A percentile compares a stretch with the other conserved stretches of the same genome.
These are phyloP conservation scores for Sminthurides aquaticus DNA, from an alignment of 2,888 invertebrate species.

Conservation along the genomic window DNA sequence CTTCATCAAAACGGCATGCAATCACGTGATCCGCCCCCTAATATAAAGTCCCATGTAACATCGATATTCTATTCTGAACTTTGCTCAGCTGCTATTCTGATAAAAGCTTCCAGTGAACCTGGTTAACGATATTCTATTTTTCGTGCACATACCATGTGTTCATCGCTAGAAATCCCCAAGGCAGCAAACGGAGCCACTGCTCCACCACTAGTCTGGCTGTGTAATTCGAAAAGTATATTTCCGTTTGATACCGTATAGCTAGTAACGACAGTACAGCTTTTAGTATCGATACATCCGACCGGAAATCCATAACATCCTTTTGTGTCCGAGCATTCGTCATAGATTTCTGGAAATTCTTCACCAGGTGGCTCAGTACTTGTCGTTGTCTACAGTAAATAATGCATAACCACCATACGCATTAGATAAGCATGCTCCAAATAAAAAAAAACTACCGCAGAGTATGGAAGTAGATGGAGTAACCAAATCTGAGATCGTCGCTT, in stretches of 20 bases:
- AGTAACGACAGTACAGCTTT: neutral
- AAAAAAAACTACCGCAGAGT: too few species aligned
- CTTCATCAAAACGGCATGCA: conserved; percentile 49
- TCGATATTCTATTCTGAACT: too few species aligned
- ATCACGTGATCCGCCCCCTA: neutral
- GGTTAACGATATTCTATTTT: too few species aligned
- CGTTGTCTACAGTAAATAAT: too few species aligned
- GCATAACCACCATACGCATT: too few species aligned
- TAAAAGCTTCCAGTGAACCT: too few species aligned
- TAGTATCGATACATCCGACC: neutral
- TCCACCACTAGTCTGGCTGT: neutral
- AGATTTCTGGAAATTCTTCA: neutral
- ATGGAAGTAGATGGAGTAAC: too few species aligned
- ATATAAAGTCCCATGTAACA: too few species aligned
- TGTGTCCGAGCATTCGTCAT: neutral
- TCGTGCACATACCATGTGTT: too few species aligned
- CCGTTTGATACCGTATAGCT: conserved; percentile 21
- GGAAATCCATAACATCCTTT: neutral
- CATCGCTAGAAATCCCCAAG: neutral
- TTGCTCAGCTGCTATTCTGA: too few species aligned
- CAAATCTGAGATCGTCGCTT: too few species aligned
- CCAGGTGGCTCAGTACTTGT: neutral
- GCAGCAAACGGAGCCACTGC: neutral
- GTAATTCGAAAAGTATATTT: neutral
- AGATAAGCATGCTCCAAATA: too few species aligned